Evolutionary conservation across 1,140 invertebrate genomes (phyloP), one percentile per base, ranked within the genome.

Genomic region (Halotydeus destructor): DNA sequence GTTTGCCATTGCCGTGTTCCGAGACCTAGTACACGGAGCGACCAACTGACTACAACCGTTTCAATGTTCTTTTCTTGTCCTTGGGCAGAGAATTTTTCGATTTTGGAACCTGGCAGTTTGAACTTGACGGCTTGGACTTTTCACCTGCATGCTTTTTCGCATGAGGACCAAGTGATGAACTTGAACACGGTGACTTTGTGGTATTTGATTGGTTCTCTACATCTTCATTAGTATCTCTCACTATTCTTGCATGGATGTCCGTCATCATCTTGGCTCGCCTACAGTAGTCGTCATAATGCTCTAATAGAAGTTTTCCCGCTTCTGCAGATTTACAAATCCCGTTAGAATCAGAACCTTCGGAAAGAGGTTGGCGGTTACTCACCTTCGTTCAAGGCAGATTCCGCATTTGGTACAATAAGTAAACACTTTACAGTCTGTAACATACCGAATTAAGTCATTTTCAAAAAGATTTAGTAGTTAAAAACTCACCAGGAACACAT

Each of bases 341-440:
- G n/a, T n/a, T n/a, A n/a, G n/a, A n/a, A n/a, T n/a, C n/a, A n/a
- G n/a, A n/a, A n/a, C n/a, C n/a, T n/a, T 6, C 8, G 9, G 40
- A 24, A 12, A 45, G 40, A 12, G 35, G 11, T 30, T 45, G 31
- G 2, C 41, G 27, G 18, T 14, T 30, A 8, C 8, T 26, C 43
- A 14, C 89, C 83, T 64, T 86, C 83, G 59, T 89, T 91, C 38
- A 91, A 66, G 28, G 84, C 84, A 47, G 83, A 88, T 66, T 91
- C 84, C 2, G 84, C 75, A 70, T 91, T 91, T 53, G 84, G 84
- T 52, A 85, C 80, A 60, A 88, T 89, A 38, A 88, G 65, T 51
- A 89, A 67, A 67, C 83, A 88, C 66, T 88, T 88, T 36, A 88
- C 73, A 33, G 82, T 85, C 71, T 81, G 55, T 22, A 72, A 67